Evolutionary conservation across 35 echinoderm and acorn worm genomes (phyloP), one percentile per base, ranked within the genome.

Genomic region (Heliocidaris erythrogramma): DNA sequence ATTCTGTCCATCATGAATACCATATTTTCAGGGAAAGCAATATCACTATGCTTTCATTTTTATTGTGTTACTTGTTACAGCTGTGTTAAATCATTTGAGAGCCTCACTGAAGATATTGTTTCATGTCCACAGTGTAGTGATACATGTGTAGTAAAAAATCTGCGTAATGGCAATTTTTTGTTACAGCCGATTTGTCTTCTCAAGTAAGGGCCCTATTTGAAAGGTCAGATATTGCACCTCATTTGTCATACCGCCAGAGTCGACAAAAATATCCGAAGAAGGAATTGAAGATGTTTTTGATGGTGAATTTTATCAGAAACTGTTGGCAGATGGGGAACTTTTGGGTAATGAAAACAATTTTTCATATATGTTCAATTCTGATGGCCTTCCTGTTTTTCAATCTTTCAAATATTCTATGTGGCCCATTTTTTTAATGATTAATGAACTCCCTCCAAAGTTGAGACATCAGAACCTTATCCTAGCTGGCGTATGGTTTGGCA

Each of bases 201-300:
- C 48, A 92, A 92, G 24, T 29, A 92, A 14, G 27, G 10, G 24
- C 60, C 16, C 60, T 92, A 14, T 92, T 53, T 92, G 2, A 92
- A 47, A 92, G 90, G 49, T 13, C 13, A 92, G 90, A 31, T 42
- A 65, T 18, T 12, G 5, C 60, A 16, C 0, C 60, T 9, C 42
- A 92, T 92, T 2, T 92, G 0, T 49, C 90, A 49, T 13, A 49
- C 16, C 1, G 35, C 18, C 14, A n/a, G 18, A 92, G 9, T 24
- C 9, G 90, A 31, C 59, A 27, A 97, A 92, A 53, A 18, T 30
- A 18, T 49, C 85, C 13, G 59, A 50, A 52, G 92, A 88, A 50
- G 90, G 48, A 48, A 93, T 97, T 85, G 96, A 97, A 85, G 96
- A 95, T 96, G n/a, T 96, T 95, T 97, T 86, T 95, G 92, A 95